phyloP scores from a whole-genome alignment of 2,113 vertebrate genomes.

The Micromys minutus region DNA sequence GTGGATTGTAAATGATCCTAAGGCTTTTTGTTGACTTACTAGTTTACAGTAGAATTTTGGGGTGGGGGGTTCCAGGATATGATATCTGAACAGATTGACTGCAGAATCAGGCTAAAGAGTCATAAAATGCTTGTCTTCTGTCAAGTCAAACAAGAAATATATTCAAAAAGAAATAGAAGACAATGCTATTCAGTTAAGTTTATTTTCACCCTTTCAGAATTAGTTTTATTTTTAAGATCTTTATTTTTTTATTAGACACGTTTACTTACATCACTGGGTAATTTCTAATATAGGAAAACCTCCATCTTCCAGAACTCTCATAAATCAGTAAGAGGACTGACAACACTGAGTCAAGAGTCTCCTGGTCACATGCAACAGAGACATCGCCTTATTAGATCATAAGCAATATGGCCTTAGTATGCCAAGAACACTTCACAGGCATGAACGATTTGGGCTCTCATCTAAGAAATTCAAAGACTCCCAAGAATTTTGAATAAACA shows the following conservation, averaged over 20 bases:
- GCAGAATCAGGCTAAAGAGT: background rate
- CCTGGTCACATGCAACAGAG: background rate
- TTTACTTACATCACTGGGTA: background rate
- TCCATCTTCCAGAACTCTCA: background rate
- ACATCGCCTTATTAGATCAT: background rate
- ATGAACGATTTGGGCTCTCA: background rate
- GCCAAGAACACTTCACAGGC: background rate
- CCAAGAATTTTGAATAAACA: conserved; percentile 26
- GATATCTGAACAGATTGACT: background rate
- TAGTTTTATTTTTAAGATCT: background rate
- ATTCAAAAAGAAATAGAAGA: background rate
- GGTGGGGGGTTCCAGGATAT: background rate
- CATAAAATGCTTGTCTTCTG: background rate
- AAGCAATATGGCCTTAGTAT: background rate
- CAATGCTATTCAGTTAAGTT: background rate
- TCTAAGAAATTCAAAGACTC: background rate
- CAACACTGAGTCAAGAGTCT: background rate
- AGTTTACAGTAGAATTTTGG: background rate
- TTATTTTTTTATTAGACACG: conserved; percentile 1
- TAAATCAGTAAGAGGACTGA: background rate
- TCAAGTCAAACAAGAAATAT: background rate
- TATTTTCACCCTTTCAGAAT: background rate
- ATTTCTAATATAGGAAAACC: background rate
- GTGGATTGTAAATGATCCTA: background rate
- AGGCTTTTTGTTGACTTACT: background rate